phyloP scores from a whole-genome alignment of 2,113 vertebrate genomes.

The Sturnira hondurensis region DNA sequence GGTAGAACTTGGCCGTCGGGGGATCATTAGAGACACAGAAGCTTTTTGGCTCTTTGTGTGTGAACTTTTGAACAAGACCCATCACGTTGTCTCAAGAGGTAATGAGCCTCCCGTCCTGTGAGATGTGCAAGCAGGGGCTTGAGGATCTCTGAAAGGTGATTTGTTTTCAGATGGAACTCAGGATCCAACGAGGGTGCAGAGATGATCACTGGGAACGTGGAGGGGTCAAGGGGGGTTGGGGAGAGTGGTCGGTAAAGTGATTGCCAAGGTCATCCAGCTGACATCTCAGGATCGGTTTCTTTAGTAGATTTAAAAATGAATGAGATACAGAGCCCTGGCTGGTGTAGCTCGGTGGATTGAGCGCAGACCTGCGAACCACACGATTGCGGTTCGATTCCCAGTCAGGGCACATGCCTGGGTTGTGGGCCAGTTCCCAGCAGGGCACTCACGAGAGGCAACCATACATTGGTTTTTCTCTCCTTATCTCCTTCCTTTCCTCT shows the following conservation, averaged over 20 bases:
- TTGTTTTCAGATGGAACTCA: background rate
- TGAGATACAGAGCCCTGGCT: background rate
- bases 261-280: background rate
- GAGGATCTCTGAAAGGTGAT: background rate
- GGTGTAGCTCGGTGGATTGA: no score
- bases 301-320: background rate
- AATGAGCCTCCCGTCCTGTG: background rate
- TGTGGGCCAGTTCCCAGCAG: no score
- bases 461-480: no score
- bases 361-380: no score
- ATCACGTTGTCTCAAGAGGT: background rate
- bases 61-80: background rate
- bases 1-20: background rate
- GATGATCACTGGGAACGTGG: background rate
- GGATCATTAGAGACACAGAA: background rate
- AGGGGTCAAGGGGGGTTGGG: no score
- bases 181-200: no score
- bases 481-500: no score
- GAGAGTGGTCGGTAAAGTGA: rapidly evolving
- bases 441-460: no score
- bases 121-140: background rate
- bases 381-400: no score
- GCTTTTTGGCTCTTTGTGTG: background rate
- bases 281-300: background rate
- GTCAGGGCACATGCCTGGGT: no score